Conservation (phyloP, 2,113 vertebrate species). For the Ellobius talpinus region DNA sequence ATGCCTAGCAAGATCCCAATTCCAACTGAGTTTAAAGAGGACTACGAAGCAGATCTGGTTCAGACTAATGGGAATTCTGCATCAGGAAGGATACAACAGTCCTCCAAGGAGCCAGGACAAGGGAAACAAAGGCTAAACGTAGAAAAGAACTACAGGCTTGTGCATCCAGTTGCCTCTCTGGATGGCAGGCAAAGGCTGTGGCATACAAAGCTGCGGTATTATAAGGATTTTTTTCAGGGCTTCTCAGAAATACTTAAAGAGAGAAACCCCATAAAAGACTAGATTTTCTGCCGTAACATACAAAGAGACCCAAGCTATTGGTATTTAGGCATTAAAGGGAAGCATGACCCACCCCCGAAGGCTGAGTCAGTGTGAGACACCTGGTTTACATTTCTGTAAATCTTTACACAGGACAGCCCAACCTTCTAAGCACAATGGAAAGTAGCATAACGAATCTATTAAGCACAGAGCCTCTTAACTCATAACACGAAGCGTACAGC, state of each 20-base stretch:
- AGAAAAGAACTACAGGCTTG: background rate
- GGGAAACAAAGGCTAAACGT: background rate
- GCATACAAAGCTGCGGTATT: background rate
- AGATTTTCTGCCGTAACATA: slow-evolving; percentile 75
- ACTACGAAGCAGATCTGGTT: background rate
- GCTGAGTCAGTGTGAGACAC: slow-evolving; percentile 74
- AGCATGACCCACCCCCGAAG: slow-evolving; percentile 73
- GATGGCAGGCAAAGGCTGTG: background rate
- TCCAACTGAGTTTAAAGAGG: background rate
- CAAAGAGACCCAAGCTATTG: slow-evolving; percentile 70
- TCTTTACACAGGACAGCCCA: slow-evolving; percentile 67
- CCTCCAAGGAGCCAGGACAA: background rate
- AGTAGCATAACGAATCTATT: slow-evolving; percentile 81
- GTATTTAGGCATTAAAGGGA: slow-evolving; percentile 80
- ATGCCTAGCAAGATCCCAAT: background rate
- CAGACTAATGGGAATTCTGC: fast-evolving
- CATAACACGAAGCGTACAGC: slow-evolving; percentile 61
- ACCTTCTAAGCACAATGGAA: slow-evolving; percentile 75
- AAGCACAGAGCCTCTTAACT: slow-evolving; percentile 73
- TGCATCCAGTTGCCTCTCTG: background rate
- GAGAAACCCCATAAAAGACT: slow-evolving; percentile 72
- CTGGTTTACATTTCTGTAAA: slow-evolving; percentile 80
- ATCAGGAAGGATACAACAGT: fast-evolving
- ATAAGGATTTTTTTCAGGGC: slow-evolving; percentile 44
- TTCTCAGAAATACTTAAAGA: slow-evolving; percentile 42